Evolutionary conservation across 2,888 invertebrate species (phyloP), one percentile per base, ranked within the genome.

Genomic region (Myopa tessellatipennis): DNA sequence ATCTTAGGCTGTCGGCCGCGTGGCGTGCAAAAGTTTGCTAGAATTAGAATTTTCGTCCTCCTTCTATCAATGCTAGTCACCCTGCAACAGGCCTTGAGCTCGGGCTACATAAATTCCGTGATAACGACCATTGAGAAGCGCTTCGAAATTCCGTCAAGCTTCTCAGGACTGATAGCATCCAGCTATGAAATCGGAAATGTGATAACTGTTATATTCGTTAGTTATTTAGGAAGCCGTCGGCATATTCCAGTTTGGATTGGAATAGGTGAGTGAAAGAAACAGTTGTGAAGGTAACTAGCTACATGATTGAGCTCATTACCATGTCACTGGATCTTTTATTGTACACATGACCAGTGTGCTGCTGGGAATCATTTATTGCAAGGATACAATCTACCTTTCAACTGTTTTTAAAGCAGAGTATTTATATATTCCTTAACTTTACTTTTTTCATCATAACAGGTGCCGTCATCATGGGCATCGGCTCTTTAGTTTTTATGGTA

Each of bases 111-210:
- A 83, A 96, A 96, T 90, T 96, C 96, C 89, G 98, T 98, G 90
- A 97, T 98, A 89, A 98, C 98, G 82, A 98, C 98, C 77, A 97
- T 98, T 85, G 98, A 98, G 91, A 97, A 97, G 90, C 94, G 98
- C 81, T 95, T 95, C 87, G 97, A 98, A 90, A 96, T 98, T 87
- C 97, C 97, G 79, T 97, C 97, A 88, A 95, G 96, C 88, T 94
- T 96, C 82, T 96, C 97, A 73, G 97, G 98, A 78, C 92, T 97
- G 84, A 95, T 98, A 83, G 97, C 97, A 78, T 97, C 97, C 85
- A 96, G 96, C 85, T 97, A 97, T 89, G 98, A 98, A 91, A 96
- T 96, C 86, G 98, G 98, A 85, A 97, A 97, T 90, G 95, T 98
- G 83, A 95, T 97, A 87, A 96, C 98, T 58, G 97, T 98, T 85